These are phyloP conservation scores for Anguilla marmorata DNA, from an alignment of 2,797 vertebrate species.

Conservation along the genomic window DNA sequence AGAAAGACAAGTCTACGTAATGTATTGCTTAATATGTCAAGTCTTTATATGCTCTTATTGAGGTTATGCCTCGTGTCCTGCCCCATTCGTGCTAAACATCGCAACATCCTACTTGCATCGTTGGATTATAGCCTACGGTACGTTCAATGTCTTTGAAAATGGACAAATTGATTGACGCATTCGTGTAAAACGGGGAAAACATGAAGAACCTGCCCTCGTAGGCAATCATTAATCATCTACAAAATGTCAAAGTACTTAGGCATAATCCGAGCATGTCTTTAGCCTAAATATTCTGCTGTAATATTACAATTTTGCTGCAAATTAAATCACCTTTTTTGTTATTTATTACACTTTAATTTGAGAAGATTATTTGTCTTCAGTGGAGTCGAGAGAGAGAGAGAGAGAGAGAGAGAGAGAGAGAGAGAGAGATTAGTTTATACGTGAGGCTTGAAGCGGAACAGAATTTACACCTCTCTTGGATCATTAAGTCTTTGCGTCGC, in stretches of 20 bases:
- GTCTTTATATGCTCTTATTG: not conserved
- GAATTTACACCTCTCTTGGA: constrained; percentile 35
- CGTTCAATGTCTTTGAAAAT: not conserved
- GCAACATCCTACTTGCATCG: not conserved
- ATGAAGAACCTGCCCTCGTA: not conserved
- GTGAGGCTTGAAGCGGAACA: constrained; percentile 33
- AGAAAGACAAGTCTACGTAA: not conserved
- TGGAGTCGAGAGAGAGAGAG: not conserved
- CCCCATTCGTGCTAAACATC: not conserved
- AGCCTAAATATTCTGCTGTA: not conserved
- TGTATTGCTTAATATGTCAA: not conserved
- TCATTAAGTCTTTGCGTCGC: constrained; percentile 21
- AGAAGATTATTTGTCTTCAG: not conserved
- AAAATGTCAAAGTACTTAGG: not conserved
- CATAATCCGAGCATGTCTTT: not conserved
- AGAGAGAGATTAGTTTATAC: constrained; percentile 24
- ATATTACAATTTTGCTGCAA: not conserved
- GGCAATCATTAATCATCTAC: not conserved
- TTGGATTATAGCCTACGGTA: not conserved
- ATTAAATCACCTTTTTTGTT: not conserved
- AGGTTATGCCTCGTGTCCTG: not conserved
- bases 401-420: constrained; percentile 9
- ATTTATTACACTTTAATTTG: not conserved
- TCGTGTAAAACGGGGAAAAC: not conserved
- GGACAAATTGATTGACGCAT: not conserved